Evolutionary conservation across 2,888 invertebrate species (phyloP), one percentile per base, ranked within the genome.

Genomic region (Protodeltote pygarga): DNA sequence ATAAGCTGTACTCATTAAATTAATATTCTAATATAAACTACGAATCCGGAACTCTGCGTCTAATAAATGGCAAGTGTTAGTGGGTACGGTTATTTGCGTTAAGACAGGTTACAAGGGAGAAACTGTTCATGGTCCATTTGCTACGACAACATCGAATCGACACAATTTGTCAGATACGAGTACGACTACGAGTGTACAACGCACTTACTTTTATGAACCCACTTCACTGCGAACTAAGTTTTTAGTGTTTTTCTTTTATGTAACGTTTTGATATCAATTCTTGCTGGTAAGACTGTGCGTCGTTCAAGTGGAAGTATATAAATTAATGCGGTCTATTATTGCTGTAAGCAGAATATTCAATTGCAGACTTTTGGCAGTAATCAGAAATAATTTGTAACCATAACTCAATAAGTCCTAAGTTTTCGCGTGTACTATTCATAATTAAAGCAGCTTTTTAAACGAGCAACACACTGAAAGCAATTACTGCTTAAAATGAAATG

Each of bases 61-160:
- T n/a, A 27, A 31, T 42, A 42, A 48, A 64, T 41, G 17, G 3
- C 6, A 23, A 5, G 29, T 21, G 34, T 21, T 25, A 3, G 19
- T 19, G 31, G 17, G 9, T 38, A 41, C 20, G 25, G 37, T 29
- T 24, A 47, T 54, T 50, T n/a, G n/a, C 25, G 34, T 47, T 45
- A 15, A 32, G 47, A 53, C 53, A 34, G 39, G 39, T 40, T 37
- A 50, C 45, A 52, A 17, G 33, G 51, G 35, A 29, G 39, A 35
- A 55, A 44, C 41, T 16, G 34, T 64, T 71, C 54, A 57, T 40
- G 58, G 54, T 59, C 46, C 54, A 59, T 71, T 65, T 70, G 31
- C 34, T 54, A 38, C 15, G 41, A 48, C 31, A 17, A 28, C 20
- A 44, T 53, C 42, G 39, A 40, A 15, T 52, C 17, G 13, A 23